A percentile compares a stretch with the other conserved stretches of the same genome.
phyloP scores from a whole-genome alignment of 1,140 invertebrate genomes.

The Drosophila mayri region DNA sequence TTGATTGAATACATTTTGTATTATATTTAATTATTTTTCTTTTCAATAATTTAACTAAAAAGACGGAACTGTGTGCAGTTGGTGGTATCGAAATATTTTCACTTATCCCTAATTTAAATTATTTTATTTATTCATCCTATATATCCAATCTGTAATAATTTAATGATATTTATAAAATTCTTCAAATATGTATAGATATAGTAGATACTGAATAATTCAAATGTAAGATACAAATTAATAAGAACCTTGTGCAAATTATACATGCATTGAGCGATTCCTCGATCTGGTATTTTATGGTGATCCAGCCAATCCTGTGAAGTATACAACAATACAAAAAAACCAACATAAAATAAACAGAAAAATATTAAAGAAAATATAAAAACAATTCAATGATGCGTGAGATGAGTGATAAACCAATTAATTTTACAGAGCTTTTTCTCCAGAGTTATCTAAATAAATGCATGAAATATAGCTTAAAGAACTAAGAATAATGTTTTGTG shows the following conservation, averaged over 20 bases:
- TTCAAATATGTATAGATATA: not conserved
- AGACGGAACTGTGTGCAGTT: too few relatives aligned
- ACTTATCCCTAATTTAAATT: not conserved
- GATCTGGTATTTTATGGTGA: constrained; percentile 84
- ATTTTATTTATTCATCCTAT: not conserved
- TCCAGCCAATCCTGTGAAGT: constrained; percentile 85
- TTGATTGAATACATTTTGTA: too few relatives aligned
- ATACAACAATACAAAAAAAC: constrained; percentile 54
- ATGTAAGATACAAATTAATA: constrained; percentile 64
- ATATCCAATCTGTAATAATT: not conserved
- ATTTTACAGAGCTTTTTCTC: constrained; percentile 22
- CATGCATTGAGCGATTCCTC: constrained; percentile 85
- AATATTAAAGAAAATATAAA: constrained; percentile 44
- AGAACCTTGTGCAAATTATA: constrained; percentile 85
- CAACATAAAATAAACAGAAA: constrained; percentile 45
- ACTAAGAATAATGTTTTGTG: constrained; percentile 11
- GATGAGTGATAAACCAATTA: constrained; percentile 56
- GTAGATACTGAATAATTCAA: constrained; percentile 47
- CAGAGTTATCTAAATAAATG: constrained; percentile 4
- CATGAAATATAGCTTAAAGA: constrained; percentile 9
- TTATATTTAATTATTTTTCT: not conserved
- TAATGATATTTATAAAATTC: not conserved
- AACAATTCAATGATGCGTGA: constrained; percentile 71
- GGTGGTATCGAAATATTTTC: too few relatives aligned
- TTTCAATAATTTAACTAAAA: not conserved